Percentiles rank a stretch among this genome's conserved stretches.
These are phyloP conservation scores for Xanthorhoe spadicearia DNA, from an alignment of 2,888 invertebrate genomes.

Conservation along the genomic window DNA sequence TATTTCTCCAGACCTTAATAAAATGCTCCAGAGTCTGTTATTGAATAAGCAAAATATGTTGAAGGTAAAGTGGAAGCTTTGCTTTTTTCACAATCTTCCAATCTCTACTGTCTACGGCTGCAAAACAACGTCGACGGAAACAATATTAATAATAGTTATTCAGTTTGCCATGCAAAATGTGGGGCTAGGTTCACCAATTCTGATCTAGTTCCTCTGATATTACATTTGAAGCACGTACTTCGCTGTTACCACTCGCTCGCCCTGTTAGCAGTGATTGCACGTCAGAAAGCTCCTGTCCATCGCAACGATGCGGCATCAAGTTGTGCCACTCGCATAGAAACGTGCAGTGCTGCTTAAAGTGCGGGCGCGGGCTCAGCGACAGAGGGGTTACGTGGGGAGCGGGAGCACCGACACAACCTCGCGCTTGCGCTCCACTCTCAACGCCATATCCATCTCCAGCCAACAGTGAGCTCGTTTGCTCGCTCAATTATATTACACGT, in stretches of 20 bases:
- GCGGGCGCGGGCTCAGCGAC: slow-evolving; percentile 24
- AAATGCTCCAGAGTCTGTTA: slow-evolving; percentile 2
- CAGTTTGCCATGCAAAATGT: slow-evolving; percentile 10
- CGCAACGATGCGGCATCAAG: slow-evolving; percentile 61
- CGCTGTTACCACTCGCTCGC: slow-evolving; percentile 42
- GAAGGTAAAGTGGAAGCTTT: too few species aligned
- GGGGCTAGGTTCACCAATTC: slow-evolving; percentile 16
- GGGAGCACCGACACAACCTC: slow-evolving; percentile 59
- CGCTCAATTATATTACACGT: slow-evolving; percentile 72
- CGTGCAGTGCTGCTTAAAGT: slow-evolving; percentile 56
- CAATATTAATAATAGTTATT: slow-evolving; percentile 20
- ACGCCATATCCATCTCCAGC: slow-evolving; percentile 64
- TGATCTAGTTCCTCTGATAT: slow-evolving; percentile 57
- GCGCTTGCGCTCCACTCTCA: slow-evolving; percentile 69
- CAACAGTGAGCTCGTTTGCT: slow-evolving; percentile 73
- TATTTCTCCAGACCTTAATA: too few species aligned
- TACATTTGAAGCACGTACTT: slow-evolving; percentile 62
- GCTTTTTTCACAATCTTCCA: neutral
- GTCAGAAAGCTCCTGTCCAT: slow-evolving; percentile 54
- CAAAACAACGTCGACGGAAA: slow-evolving; percentile 24
- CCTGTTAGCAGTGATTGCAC: slow-evolving; percentile 60
- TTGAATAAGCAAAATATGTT: too few species aligned
- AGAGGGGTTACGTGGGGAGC: slow-evolving; percentile 57
- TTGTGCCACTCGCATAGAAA: slow-evolving; percentile 55
- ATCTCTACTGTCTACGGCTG: neutral